Conservation (phyloP, 2,888 invertebrate genomes). For the Plebejus argus region DNA sequence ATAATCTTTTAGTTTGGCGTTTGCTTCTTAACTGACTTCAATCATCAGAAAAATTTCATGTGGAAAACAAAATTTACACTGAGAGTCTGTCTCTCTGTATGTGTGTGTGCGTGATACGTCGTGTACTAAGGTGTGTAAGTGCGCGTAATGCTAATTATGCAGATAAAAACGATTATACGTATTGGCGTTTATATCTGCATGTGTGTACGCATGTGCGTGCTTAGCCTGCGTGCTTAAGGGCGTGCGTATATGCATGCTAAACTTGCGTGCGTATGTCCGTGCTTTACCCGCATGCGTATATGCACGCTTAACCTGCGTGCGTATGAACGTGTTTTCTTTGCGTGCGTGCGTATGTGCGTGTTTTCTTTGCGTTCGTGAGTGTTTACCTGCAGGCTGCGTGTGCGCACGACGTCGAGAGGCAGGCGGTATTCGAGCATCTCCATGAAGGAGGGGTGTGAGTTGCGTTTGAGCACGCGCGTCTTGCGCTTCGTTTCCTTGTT, state of each 20-base stretch:
- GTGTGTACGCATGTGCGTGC: neutral
- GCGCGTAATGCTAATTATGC: no score
- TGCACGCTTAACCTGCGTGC: neutral
- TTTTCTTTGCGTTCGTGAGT: neutral
- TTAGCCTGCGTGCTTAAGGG: no score
- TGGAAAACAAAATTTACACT: no score
- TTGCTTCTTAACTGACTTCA: neutral
- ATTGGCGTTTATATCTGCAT: neutral
- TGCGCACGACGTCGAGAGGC: constrained; percentile 88
- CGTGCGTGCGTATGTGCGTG: neutral
- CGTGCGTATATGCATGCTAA: neutral
- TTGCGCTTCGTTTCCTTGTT: constrained; percentile 96
- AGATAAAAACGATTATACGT: no score
- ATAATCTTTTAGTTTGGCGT: no score
- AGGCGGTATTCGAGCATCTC: constrained; percentile 97
- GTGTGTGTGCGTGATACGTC: neutral
- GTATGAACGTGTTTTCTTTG: neutral
- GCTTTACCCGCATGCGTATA: no score
- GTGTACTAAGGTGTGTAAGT: no score
- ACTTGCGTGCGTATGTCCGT: neutral
- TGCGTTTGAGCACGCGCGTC: constrained; percentile 95
- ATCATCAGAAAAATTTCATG: no score
- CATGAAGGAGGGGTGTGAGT: constrained; percentile 98
- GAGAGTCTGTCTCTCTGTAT: no score
- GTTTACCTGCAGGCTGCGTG: constrained; percentile 84